Base-by-base conservation (phyloP, 2,888 invertebrate species). In the Macrophya alboannulata region DNA sequence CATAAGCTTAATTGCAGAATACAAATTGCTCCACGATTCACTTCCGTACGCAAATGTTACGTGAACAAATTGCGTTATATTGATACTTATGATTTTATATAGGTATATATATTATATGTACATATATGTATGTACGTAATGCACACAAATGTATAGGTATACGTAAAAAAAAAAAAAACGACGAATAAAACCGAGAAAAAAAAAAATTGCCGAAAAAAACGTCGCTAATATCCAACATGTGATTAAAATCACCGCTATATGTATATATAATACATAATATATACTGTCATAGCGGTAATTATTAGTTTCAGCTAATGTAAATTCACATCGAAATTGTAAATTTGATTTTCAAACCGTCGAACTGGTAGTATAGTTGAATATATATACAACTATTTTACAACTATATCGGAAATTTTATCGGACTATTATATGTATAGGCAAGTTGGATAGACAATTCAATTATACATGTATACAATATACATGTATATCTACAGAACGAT, bases 1-100 rank as follows among this genome's bases (percentile, higher is more conserved):
- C 71, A 9, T 17, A 4, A 25, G 72, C 37, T 55, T 77, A 77
- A 77, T 77, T 21, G 51, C 31, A 55, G 55, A 77, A 77, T 55
- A 77, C 77, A 55, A 43, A 77, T 77, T 55, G 72, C 45, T 74
- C 37, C 17, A 12, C 77, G 77, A 77, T 37, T 51, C 31, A 37
- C 77, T 48, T 77, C 15, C 45, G 17, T 76, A 76, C 62, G 62
- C 62, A 62, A 62, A 62, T 62, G 62, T 62, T 62, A 62, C 62
- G 62, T 4, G 25, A 62, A 25, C 25, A n/a, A 55, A 55, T 10
- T 65, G 15, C 25, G 21, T 21, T 74, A 71, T 71, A 71, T 71
- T 15, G 37, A 40, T 37, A 40, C 40, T 17, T n/a, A n/a, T n/a
- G 1, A 40, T 40, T 40, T 40, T 40, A 17, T 5, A 17, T 12